Evolutionary conservation across 2,888 invertebrate genomes (phyloP).

Genomic region (Galerucella calmariensis): DNA sequence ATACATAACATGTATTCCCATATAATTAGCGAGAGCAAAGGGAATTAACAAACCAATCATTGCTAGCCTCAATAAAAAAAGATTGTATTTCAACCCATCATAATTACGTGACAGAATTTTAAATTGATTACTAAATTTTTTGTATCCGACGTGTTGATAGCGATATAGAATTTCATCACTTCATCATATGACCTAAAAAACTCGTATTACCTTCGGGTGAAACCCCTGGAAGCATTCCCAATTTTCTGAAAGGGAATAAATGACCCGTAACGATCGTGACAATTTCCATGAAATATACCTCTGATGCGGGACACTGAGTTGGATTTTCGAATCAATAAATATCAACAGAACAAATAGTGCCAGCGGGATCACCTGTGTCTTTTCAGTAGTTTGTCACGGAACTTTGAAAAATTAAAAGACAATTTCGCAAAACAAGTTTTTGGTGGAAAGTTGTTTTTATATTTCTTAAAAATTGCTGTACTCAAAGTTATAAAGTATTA

Average conservation of each 20-base stretch:
- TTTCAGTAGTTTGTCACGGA: slow-evolving; percentile 18
- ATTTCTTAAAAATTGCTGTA: no score
- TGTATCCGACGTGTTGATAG: slow-evolving; percentile 1
- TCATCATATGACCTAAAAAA: slow-evolving; percentile 8
- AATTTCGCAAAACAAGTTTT: background rate
- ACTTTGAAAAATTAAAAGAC: background rate
- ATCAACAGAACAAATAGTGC: slow-evolving; percentile 35
- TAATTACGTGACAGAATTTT: background rate
- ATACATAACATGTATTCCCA: no score
- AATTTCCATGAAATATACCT: slow-evolving; percentile 35
- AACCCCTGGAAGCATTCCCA: slow-evolving; percentile 13
- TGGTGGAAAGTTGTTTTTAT: background rate
- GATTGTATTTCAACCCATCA: background rate
- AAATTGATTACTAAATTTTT: slow-evolving; percentile 13
- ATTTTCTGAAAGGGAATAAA: slow-evolving; percentile 34
- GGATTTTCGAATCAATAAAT: slow-evolving; percentile 35
- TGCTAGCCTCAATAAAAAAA: background rate
- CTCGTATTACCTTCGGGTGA: slow-evolving; percentile 20
- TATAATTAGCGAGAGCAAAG: no score
- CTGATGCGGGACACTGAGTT: slow-evolving; percentile 24
- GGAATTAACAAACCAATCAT: background rate
- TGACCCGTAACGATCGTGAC: slow-evolving; percentile 36
- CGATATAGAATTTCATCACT: slow-evolving; percentile 8
- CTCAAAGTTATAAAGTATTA: no score
- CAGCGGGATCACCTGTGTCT: slow-evolving; percentile 29